Evolutionary conservation across 2,797 vertebrate species (phyloP).

Genomic region (Melanotaenia maccullochi): DNA sequence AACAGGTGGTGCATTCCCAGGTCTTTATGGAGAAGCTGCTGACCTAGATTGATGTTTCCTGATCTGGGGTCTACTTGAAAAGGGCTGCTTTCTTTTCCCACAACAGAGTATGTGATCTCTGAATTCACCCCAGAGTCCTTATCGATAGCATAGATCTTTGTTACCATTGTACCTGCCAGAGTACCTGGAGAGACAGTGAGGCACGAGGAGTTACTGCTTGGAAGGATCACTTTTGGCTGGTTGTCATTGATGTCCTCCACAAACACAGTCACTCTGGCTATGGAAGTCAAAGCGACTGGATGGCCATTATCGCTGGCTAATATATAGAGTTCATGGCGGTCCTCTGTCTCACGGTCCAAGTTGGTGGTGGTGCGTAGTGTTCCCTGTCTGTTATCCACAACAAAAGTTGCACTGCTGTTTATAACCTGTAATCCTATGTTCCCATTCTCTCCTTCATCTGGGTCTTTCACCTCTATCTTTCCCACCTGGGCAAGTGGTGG

Average conservation of each 20-base stretch:
- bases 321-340: conserved; percentile 80
- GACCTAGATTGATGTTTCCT: conserved; percentile 81
- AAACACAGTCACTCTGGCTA: conserved; percentile 80
- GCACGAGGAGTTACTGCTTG: conserved; percentile 84
- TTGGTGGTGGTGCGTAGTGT: conserved; percentile 72
- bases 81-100: conserved; percentile 63
- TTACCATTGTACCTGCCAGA: conserved; percentile 71
- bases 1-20: conserved; percentile 83
- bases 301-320: conserved; percentile 78
- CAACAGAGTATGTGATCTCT: conserved; percentile 80
- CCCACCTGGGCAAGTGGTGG: conserved; percentile 73
- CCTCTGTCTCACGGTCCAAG: conserved; percentile 81
- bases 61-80: conserved; percentile 80
- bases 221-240: conserved; percentile 82
- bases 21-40: conserved; percentile 67
- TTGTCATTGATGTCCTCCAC: conserved; percentile 88
- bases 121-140: conserved; percentile 84
- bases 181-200: conserved; percentile 76
- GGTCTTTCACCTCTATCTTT: conserved; percentile 76
- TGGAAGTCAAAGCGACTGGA: conserved; percentile 74
- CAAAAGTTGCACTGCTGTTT: conserved; percentile 74
- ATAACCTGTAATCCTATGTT: conserved; percentile 73
- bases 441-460: conserved; percentile 80
- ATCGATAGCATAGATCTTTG: conserved; percentile 83
- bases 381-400: conserved; percentile 71